Conservation (phyloP, 2,797 vertebrate species). For the Prionace glauca region DNA sequence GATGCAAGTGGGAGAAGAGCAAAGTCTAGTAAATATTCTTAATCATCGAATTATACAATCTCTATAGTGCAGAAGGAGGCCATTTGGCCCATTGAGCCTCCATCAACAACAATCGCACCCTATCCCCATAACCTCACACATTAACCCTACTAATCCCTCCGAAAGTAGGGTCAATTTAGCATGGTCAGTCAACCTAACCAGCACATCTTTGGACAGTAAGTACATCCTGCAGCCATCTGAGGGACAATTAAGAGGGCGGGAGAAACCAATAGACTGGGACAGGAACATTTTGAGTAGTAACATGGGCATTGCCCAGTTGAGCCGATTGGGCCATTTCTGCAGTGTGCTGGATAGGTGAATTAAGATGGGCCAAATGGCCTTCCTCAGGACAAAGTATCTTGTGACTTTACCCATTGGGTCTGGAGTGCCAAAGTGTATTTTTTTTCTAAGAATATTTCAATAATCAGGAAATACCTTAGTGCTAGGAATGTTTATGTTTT, state of each 20-base stretch:
- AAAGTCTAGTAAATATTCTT: neutral
- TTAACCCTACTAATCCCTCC: too few relatives aligned
- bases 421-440: neutral
- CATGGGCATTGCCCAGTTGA: neutral
- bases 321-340: neutral
- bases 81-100: too few relatives aligned
- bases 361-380: neutral
- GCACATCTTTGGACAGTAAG: too few relatives aligned
- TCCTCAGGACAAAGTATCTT: neutral
- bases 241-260: neutral
- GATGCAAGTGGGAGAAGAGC: neutral
- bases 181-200: too few relatives aligned
- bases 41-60: too few relatives aligned
- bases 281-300: neutral
- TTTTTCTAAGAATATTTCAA: neutral
- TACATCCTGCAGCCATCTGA: neutral
- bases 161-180: too few relatives aligned
- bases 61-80: too few relatives aligned
- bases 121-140: too few relatives aligned
- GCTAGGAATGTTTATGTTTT: slow-evolving; percentile 19
- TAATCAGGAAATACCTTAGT: slow-evolving; percentile 20
- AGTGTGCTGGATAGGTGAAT: neutral
- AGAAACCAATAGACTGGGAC: neutral
- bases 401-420: neutral
- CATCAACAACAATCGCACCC: too few relatives aligned